Base-by-base conservation (phyloP, 2,113 vertebrate species). In the Oncorhynchus kisutch region DNA sequence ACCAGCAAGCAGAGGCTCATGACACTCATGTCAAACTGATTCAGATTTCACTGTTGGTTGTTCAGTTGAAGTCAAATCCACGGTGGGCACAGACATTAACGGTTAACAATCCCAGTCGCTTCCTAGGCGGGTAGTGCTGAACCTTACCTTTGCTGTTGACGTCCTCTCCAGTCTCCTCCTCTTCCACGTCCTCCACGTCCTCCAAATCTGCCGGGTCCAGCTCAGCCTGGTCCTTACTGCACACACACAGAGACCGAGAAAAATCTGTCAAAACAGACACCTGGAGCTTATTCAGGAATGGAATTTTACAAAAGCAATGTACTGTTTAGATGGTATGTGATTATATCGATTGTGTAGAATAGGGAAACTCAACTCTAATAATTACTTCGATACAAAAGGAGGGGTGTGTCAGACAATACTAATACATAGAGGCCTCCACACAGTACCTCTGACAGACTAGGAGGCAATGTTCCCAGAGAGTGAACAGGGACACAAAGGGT, bases 191-290 rank as follows among this genome's bases (percentile, higher is more conserved):
- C 90, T 99, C 97, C 88, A 99, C 97, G 72, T 99, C 98, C 89
- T 99, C 98, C 96, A 99, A 97, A 86, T 99, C 98, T 87, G 98
- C 97, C 59, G 96, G 96, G 90, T 99, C 97, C 92, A 98, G 94
- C 90, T 98, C 96, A 84, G 96, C 88, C 84, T 96, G 95, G 87
- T 99, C 98, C 96, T 99, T 99, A 93, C 97, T 99, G 91, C 49
- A 34, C 31, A 31, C 29, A 1, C 1, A 49, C 27, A 49, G 24
- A 51, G 3, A 62, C 27, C 34, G n/a, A 51, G 3, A 62, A 1
- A 34, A 25, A 1, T 59, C 51, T 14, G 27, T 12, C 18, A 54
- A 72, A 59, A n/a, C 70, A 57, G 54, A 57, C 18, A 16, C 67
- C 67, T 8, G 29, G 31, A 39, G 34, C 6, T 34, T 69, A 20